Conservation (phyloP, 2,888 invertebrate genomes). For the Meiosimyza platycephala region DNA sequence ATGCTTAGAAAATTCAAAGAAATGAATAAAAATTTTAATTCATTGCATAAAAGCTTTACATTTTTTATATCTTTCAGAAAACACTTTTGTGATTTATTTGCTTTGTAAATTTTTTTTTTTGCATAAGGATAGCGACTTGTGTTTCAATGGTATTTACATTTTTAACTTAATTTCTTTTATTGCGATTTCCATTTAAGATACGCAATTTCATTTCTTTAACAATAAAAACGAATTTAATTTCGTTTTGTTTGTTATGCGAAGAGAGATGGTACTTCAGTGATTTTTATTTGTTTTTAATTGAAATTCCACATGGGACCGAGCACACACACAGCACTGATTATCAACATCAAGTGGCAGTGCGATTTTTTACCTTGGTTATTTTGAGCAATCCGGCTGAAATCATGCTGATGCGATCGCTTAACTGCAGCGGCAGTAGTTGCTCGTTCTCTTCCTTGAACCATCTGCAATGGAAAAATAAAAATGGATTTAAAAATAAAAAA, state of each 20-base stretch:
- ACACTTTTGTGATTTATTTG: too few relatives aligned
- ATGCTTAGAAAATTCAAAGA: too few relatives aligned
- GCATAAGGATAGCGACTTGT: too few relatives aligned
- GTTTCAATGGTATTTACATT: too few relatives aligned
- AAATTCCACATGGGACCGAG: background rate
- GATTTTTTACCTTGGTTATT: conserved; percentile 71
- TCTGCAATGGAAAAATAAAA: conserved; percentile 61
- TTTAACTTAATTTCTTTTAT: too few relatives aligned
- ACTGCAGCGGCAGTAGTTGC: conserved; percentile 75
- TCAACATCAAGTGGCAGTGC: background rate
- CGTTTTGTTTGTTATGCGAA: too few relatives aligned
- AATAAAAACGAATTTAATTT: too few relatives aligned
- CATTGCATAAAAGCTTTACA: background rate
- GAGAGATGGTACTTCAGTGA: too few relatives aligned
- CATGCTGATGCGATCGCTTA: conserved; percentile 73
- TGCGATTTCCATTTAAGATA: too few relatives aligned
- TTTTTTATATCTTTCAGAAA: background rate
- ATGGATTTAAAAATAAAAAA: too few relatives aligned
- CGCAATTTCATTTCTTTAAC: too few relatives aligned
- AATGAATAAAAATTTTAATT: background rate
- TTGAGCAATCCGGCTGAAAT: conserved; percentile 75
- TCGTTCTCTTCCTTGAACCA: conserved; percentile 84
- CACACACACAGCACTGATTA: background rate
- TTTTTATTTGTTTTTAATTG: conserved; percentile 21
- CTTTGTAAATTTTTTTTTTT: too few relatives aligned